Evolutionary conservation across 2,797 vertebrate species (phyloP).

Genomic region (Falco cherrug): DNA sequence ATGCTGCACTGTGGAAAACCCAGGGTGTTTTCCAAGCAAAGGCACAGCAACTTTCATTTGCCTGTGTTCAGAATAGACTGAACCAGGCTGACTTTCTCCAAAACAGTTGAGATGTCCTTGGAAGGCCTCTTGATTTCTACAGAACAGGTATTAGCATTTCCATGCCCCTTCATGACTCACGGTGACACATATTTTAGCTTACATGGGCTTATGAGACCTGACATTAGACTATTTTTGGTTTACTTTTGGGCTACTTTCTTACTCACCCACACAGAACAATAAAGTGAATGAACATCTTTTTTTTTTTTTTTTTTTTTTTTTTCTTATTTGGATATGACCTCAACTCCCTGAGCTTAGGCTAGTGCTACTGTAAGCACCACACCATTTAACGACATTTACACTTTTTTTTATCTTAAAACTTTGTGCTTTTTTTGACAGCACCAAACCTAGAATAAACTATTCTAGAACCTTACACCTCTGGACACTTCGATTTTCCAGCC

Average conservation of each 20-base stretch:
- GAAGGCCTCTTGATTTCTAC: slow-evolving; percentile 38
- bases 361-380: neutral
- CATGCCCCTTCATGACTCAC: slow-evolving; percentile 26
- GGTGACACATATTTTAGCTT: slow-evolving; percentile 16
- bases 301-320: neutral
- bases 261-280: slow-evolving; percentile 9
- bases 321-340: neutral
- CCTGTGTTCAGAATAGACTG: neutral
- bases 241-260: slow-evolving; percentile 34
- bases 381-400: neutral
- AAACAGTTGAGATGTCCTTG: neutral
- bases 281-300: slow-evolving; percentile 11
- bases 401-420: neutral
- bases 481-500: neutral
- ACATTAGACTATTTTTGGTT: slow-evolving; percentile 42
- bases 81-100: slow-evolving; percentile 1
- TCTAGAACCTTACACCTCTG: neutral
- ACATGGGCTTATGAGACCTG: neutral
- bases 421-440: neutral
- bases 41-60: neutral
- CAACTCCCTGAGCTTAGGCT: neutral
- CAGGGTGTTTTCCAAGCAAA: neutral
- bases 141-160: slow-evolving; percentile 45
- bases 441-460: slow-evolving; percentile 13
- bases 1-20: neutral